A percentile compares a stretch with the other conserved stretches of the same genome.
Evolutionary conservation across 2,797 vertebrate species (phyloP).

Genomic region (Sphenopsis melanotis): DNA sequence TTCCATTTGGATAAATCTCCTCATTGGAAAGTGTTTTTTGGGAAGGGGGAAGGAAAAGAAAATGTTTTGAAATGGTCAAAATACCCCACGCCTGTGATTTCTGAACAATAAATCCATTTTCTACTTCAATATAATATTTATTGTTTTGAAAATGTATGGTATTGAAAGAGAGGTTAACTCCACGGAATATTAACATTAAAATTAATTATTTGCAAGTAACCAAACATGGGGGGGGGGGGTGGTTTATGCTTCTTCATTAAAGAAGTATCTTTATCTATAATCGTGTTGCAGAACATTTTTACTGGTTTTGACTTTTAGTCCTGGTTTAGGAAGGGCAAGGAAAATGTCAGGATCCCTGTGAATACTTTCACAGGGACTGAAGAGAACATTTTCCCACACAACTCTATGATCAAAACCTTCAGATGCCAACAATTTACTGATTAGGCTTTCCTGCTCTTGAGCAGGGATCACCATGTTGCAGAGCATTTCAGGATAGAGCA

Average conservation of each 20-base stretch:
- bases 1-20: background rate
- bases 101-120: background rate
- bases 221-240: background rate
- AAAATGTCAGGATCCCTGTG: background rate
- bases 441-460: conserved; percentile 1
- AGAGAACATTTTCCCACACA: conserved; percentile 25
- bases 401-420: background rate
- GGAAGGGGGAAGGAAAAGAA: background rate
- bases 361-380: background rate
- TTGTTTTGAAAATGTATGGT: background rate
- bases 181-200: background rate
- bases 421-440: conserved; percentile 7
- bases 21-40: background rate
- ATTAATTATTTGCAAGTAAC: background rate
- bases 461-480: background rate
- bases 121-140: background rate
- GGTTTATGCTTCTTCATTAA: background rate
- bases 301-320: background rate
- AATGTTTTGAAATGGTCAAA: background rate
- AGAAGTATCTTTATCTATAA: background rate
- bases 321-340: background rate
- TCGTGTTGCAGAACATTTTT: background rate
- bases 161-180: background rate
- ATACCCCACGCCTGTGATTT: background rate
- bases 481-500: background rate